Conservation (phyloP, 2,888 invertebrate species). For the Acanthacorydalis orientalis region DNA sequence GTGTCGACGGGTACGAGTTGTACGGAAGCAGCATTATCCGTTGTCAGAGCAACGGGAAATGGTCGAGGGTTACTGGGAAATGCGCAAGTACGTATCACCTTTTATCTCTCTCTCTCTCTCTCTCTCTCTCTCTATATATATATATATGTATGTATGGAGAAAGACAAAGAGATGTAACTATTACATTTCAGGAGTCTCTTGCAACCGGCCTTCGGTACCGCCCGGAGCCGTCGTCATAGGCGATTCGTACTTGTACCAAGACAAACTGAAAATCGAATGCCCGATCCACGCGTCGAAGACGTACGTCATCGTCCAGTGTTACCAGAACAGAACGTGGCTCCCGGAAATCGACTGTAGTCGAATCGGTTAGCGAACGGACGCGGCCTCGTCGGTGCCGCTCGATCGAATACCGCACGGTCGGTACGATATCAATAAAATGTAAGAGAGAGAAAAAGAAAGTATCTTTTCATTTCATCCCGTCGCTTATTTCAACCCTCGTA, state of each 20-base stretch:
- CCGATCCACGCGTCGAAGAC: conserved; percentile 11
- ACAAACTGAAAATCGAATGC: conserved; percentile 27
- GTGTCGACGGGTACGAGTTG: conserved; percentile 28
- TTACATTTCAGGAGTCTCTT: conserved; percentile 29
- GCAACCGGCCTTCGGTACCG: conserved; percentile 29
- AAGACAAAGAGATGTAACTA: too few species aligned
- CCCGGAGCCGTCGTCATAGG: conserved; percentile 25
- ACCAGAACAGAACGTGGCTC: conserved; percentile 2
- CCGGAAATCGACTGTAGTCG: background rate
- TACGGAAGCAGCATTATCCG: conserved; percentile 25
- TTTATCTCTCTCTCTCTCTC: too few species aligned
- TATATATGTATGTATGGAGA: too few species aligned
- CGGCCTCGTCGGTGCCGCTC: too few species aligned
- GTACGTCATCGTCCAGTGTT: background rate
- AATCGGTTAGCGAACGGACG: too few species aligned
- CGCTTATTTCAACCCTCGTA: too few species aligned
- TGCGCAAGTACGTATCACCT: conserved; percentile 30
- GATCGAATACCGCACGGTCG: too few species aligned
- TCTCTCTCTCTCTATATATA: too few species aligned
- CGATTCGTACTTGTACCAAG: conserved; percentile 30
- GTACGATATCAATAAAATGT: too few species aligned
- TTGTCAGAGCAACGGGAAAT: conserved; percentile 30
- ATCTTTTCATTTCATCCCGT: too few species aligned
- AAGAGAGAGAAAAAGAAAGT: too few species aligned
- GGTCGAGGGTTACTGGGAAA: conserved; percentile 31